These are phyloP conservation scores for Aspidapion aeneum DNA, from an alignment of 2,888 invertebrate species.

Conservation along the genomic window DNA sequence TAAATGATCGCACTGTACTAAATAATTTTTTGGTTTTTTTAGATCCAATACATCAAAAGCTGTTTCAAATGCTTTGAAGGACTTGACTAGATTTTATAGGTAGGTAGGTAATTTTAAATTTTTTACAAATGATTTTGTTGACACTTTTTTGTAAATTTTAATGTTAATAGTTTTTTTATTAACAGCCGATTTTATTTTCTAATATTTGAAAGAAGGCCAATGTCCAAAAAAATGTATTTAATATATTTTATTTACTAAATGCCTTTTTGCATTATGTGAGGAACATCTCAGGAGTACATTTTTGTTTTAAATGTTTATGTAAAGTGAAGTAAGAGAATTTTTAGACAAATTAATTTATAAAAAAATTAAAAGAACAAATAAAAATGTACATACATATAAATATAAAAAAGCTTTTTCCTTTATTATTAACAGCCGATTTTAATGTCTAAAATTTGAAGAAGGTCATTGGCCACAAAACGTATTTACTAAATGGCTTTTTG, in stretches of 20 bases:
- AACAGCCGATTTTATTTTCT: not conserved
- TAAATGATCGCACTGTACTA: no score
- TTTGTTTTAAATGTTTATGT: no score
- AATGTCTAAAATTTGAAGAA: no score
- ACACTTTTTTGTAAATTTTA: slow-evolving; percentile 2
- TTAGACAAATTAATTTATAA: no score
- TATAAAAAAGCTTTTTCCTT: no score
- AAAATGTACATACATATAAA: no score
- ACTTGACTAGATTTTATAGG: slow-evolving; percentile 85
- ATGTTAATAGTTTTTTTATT: slow-evolving; percentile 3
- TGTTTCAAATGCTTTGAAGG: slow-evolving; percentile 73
- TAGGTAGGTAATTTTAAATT: slow-evolving; percentile 39
- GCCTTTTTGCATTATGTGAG: not conserved
- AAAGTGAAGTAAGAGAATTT: no score
- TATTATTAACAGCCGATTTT: no score
- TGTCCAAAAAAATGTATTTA: slow-evolving; percentile 1
- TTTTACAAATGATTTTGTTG: slow-evolving; percentile 1
- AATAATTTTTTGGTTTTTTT: slow-evolving; percentile 50
- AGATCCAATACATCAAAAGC: slow-evolving; percentile 76
- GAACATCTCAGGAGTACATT: not conserved
- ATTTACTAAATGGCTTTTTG: no score
- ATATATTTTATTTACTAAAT: slow-evolving; percentile 4
- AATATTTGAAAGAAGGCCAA: not conserved
- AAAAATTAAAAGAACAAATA: no score
- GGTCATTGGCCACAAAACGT: no score